Percentiles rank a stretch among this genome's conserved stretches.
Conservation (phyloP, 2,113 vertebrate species). For the Calypte anna region DNA sequence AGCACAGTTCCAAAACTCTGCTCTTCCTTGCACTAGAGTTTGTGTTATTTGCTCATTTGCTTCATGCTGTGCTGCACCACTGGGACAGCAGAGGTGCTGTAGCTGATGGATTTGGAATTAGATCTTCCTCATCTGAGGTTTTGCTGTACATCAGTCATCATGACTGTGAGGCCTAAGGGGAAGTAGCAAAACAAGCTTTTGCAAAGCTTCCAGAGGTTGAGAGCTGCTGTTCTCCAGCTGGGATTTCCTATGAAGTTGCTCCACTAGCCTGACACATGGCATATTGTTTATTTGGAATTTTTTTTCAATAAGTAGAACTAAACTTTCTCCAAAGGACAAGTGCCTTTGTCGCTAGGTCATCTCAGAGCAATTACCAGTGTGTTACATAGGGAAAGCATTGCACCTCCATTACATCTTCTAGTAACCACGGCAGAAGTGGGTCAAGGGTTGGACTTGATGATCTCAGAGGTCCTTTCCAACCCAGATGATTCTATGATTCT, state of each 20-base stretch:
- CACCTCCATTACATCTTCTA: no score
- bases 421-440: no score
- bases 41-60: background rate
- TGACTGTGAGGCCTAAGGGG: background rate
- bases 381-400: background rate
- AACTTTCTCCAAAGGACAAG: background rate
- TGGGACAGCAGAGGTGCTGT: background rate
- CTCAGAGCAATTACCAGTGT: background rate
- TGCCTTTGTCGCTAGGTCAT: background rate
- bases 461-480: no score
- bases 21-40: background rate
- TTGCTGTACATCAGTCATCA: background rate
- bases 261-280: background rate
- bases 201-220: background rate
- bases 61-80: accelerated
- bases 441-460: no score
- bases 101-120: background rate
- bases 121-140: background rate
- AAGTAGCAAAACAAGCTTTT: background rate
- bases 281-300: background rate
- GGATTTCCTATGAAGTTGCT: background rate
- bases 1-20: background rate
- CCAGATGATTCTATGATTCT: no score
- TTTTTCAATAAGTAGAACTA: background rate
- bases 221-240: background rate